A percentile compares a stretch with the other conserved stretches of the same genome.
These are phyloP conservation scores for Spodoptera exigua DNA, from an alignment of 2,888 invertebrate species.

Conservation along the genomic window DNA sequence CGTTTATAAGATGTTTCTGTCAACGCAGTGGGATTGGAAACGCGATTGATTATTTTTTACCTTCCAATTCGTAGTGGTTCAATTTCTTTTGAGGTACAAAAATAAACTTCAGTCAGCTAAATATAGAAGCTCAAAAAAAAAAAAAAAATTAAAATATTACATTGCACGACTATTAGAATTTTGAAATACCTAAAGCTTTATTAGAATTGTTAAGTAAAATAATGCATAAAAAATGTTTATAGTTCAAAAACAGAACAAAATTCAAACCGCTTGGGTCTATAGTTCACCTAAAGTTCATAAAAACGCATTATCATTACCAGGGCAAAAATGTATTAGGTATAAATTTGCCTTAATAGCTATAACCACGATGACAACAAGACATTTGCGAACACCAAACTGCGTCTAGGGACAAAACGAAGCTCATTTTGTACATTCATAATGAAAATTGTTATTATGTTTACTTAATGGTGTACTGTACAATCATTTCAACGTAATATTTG, in stretches of 20 bases:
- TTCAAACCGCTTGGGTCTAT: no score
- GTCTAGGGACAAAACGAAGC: constrained; percentile 35
- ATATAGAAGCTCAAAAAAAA: constrained; percentile 42
- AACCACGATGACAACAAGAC: constrained; percentile 27
- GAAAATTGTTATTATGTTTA: constrained; percentile 52
- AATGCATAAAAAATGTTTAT: no score
- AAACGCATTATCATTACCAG: constrained; percentile 18
- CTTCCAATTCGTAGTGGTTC: neutral
- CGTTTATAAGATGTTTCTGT: neutral
- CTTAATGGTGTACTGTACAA: constrained; percentile 48
- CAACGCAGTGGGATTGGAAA: constrained; percentile 8
- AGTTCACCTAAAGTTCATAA: no score
- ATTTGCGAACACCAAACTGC: constrained; percentile 34
- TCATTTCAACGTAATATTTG: constrained; percentile 53
- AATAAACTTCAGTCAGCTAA: constrained; percentile 36
- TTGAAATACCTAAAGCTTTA: constrained; percentile 15
- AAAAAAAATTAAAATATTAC: no score
- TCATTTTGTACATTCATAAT: constrained; percentile 46
- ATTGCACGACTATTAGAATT: constrained; percentile 28
- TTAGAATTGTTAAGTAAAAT: constrained; percentile 5
- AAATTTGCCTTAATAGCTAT: constrained; percentile 21
- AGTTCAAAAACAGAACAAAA: no score
- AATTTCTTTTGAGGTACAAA: constrained; percentile 32
- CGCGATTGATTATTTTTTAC: neutral
- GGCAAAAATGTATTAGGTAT: constrained; percentile 19